Base-by-base conservation (phyloP, 2,888 invertebrate species). In the Biston stratarius region DNA sequence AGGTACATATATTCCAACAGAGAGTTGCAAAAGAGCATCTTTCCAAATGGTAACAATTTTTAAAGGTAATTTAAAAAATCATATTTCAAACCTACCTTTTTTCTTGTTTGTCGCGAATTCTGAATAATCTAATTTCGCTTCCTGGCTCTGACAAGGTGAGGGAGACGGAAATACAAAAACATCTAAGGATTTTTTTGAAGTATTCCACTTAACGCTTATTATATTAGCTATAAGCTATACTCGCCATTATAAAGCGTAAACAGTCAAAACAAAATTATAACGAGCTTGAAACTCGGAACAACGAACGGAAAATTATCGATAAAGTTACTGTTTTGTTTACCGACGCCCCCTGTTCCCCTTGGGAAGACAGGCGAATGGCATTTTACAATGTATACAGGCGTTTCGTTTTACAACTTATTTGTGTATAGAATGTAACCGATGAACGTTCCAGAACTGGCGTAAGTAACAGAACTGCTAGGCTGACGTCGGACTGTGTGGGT, bases 251-350 rank as follows among this genome's bases (percentile, higher is more conserved):
- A 61, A 57, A 61, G 52, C 61, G 61, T 58, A 67, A 67, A 67
- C 67, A 67, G 58, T 61, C 58, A 58, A 67, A 62, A 61, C 67
- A 67, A 67, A 67, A 67, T 66, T 67, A 62, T 67, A 67, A 61
- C 61, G 61, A 66, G 61, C 52, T 51, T 67, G 56, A 61, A 61
- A 56, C 52, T 63, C 55, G 64, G 74, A 83, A 82, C 75, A 84
- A 79, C 82, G 81, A 80, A 82, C 72, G 76, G 76, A 74, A 83
- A 82, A 84, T 83, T 77, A 85, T 84, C 78, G 79, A 73, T 70
- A 81, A 87, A 85, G 83, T 86, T 85, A 83, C 79, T 79, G 80
- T 82, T 85, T 82, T 87, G 88, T 88, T 88, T 86, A 85, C 81
- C 70, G 68, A 77, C 79, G 74, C 73, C 74, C 73, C 74, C 78